phyloP scores from a whole-genome alignment of 2,797 vertebrate species.

The Telmatherina bonti region DNA sequence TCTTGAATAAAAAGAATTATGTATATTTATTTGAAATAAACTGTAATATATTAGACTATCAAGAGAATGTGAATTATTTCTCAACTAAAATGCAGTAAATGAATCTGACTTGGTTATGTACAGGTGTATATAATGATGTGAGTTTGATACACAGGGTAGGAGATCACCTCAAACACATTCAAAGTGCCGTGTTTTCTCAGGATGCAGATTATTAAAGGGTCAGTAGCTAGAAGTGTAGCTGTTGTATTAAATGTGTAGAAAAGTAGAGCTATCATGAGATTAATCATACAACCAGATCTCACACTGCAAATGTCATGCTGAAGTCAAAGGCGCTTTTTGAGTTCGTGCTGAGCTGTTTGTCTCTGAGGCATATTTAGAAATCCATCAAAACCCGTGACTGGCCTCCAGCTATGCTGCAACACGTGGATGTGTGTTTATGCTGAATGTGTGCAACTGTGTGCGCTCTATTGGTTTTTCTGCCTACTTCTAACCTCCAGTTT shows the following conservation, averaged over 20 bases:
- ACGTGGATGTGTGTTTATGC: conserved; percentile 18
- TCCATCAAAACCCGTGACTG: conserved; percentile 23
- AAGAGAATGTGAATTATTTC: neutral
- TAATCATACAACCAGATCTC: conserved; percentile 29
- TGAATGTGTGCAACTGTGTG: conserved; percentile 1
- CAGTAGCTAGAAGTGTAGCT: neutral
- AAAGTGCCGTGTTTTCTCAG: conserved; percentile 18
- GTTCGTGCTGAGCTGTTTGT: conserved; percentile 34
- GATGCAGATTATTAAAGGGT: conserved; percentile 31
- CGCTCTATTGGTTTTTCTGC: conserved; percentile 8
- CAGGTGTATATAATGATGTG: neutral
- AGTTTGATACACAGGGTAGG: neutral
- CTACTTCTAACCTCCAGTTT: conserved; percentile 1
- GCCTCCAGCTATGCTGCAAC: conserved; percentile 27
- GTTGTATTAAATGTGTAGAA: conserved; percentile 17
- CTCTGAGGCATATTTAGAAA: conserved; percentile 34
- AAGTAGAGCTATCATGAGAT: conserved; percentile 30
- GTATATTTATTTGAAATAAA: neutral
- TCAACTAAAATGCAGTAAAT: neutral
- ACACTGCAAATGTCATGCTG: conserved; percentile 22
- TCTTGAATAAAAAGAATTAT: neutral
- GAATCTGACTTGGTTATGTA: neutral
- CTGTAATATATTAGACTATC: neutral
- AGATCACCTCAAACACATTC: neutral
- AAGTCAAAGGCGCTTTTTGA: conserved; percentile 37